Evolutionary conservation across 2,888 invertebrate genomes (phyloP).

Genomic region (Palloptera scutellata): DNA sequence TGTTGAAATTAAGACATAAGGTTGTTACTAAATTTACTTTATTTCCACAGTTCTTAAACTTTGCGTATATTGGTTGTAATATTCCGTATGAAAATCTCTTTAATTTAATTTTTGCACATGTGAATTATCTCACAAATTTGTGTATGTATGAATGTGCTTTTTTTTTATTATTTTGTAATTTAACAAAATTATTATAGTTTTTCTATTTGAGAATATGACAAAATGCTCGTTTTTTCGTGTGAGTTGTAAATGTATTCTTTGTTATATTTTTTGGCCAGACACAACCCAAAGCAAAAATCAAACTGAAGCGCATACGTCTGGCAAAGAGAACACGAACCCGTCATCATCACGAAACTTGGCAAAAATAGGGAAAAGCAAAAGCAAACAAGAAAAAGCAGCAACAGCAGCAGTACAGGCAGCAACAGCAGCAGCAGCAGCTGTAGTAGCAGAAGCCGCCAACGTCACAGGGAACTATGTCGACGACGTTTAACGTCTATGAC

Average conservation of each 20-base stretch:
- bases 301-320: slow-evolving; percentile 50
- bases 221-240: slow-evolving; percentile 32
- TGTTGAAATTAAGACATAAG: too few species aligned
- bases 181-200: too few species aligned
- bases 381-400: slow-evolving; percentile 2
- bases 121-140: too few species aligned
- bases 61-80: too few species aligned
- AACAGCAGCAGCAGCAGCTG: slow-evolving; percentile 3
- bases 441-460: slow-evolving; percentile 15
- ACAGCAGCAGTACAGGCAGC: too few species aligned
- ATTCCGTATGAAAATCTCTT: too few species aligned
- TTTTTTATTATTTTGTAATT: too few species aligned
- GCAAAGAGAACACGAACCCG: slow-evolving; percentile 53
- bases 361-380: slow-evolving; percentile 23
- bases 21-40: too few species aligned
- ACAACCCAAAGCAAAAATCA: slow-evolving; percentile 61
- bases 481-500: not conserved
- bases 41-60: too few species aligned
- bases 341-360: slow-evolving; percentile 16
- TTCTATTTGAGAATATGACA: too few species aligned
- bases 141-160: too few species aligned
- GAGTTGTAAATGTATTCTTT: slow-evolving; percentile 37
- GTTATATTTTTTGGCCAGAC: slow-evolving; percentile 46
- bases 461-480: not conserved
- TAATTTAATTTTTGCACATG: slow-evolving; percentile 1